These are phyloP conservation scores for Bettongia penicillata DNA, from an alignment of 2,113 vertebrate species.

Conservation along the genomic window DNA sequence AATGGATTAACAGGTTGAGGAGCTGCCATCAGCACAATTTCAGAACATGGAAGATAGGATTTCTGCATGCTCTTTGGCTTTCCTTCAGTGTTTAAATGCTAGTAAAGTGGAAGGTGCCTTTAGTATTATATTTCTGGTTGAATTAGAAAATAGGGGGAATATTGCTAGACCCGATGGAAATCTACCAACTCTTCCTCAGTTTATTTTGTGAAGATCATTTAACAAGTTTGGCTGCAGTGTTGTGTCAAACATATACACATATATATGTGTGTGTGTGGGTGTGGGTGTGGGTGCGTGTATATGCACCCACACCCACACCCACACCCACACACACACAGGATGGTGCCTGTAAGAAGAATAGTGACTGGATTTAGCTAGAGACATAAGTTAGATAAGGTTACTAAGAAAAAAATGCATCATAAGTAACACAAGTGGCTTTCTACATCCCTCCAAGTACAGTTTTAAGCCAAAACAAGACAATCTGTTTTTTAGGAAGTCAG, in stretches of 20 bases:
- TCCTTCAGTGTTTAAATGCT: conserved; percentile 18
- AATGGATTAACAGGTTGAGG: neutral
- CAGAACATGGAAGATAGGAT: conserved; percentile 15
- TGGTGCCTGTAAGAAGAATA: neutral
- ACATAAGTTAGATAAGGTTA: conserved; percentile 6
- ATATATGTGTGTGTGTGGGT: too few relatives aligned
- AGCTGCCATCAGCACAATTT: neutral
- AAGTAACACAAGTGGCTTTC: neutral
- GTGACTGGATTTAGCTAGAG: neutral
- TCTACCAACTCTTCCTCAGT: neutral
- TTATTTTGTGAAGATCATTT: neutral
- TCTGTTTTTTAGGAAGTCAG: neutral
- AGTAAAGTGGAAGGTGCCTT: neutral
- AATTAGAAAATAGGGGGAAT: neutral
- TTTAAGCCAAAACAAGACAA: neutral
- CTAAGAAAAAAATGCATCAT: neutral
- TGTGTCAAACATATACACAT: neutral
- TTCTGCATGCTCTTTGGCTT: neutral
- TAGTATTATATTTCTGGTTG: conserved; percentile 16
- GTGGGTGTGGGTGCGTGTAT: too few relatives aligned
- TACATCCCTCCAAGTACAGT: neutral
- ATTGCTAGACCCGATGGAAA: neutral
- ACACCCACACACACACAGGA: neutral
- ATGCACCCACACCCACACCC: too few relatives aligned
- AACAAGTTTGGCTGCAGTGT: neutral